These are phyloP conservation scores for Prietella phreatophila DNA, from an alignment of 2,113 vertebrate species.

Conservation along the genomic window DNA sequence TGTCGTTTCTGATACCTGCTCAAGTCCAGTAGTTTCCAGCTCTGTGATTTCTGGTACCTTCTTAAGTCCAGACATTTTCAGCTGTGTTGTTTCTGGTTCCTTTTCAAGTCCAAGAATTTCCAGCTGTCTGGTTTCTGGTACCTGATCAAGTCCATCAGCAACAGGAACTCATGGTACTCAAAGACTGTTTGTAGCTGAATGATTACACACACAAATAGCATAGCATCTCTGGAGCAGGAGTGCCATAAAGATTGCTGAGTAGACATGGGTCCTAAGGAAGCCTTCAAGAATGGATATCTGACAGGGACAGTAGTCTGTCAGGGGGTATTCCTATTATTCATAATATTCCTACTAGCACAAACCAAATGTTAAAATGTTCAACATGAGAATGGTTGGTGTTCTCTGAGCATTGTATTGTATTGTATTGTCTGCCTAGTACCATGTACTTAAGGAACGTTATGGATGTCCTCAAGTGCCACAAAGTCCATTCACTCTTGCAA, in stretches of 20 bases:
- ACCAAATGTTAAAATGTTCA: neutral
- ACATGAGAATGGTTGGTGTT: neutral
- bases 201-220: neutral
- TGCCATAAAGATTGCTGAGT: neutral
- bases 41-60: too few species aligned
- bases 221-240: neutral
- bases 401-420: neutral
- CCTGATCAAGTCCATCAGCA: neutral
- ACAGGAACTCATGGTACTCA: neutral
- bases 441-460: constrained; percentile 26
- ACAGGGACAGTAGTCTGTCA: neutral
- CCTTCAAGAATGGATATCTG: too few species aligned
- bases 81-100: neutral
- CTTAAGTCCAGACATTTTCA: neutral
- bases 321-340: too few species aligned
- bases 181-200: neutral
- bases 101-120: neutral
- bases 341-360: neutral
- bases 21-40: neutral
- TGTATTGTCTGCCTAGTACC: neutral
- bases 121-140: neutral
- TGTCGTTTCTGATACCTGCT: too few species aligned
- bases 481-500: constrained; percentile 29
- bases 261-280: neutral
- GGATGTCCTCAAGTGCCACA: constrained; percentile 27